phyloP scores from a whole-genome alignment of 2,888 invertebrate genomes.

The Archips xylosteana region DNA sequence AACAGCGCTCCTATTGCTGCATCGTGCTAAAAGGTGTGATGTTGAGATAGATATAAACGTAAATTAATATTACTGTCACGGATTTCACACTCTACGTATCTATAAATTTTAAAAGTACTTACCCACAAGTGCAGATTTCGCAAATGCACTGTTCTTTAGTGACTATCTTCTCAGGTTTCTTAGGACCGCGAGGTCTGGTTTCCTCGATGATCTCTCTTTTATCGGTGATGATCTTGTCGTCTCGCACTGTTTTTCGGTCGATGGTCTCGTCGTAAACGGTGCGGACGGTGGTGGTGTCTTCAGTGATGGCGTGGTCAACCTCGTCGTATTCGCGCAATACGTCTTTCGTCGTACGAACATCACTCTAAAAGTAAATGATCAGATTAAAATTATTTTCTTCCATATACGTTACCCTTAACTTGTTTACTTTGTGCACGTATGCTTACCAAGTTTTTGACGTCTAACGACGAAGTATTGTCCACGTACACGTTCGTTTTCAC shows the following conservation, averaged over 20 bases:
- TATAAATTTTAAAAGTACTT: conserved; percentile 70
- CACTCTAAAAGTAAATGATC: conserved; percentile 66
- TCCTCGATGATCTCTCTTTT: conserved; percentile 73
- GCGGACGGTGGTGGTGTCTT: conserved; percentile 76
- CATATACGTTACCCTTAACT: neutral
- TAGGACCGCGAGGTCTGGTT: conserved; percentile 75
- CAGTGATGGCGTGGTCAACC: conserved; percentile 81
- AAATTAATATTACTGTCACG: neutral
- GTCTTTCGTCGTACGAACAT: conserved; percentile 81
- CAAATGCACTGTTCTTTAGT: conserved; percentile 94
- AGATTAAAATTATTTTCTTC: neutral
- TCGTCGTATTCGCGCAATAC: conserved; percentile 79
- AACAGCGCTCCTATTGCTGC: conserved; percentile 20
- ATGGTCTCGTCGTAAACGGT: conserved; percentile 78
- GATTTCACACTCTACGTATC: neutral
- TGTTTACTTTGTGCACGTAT: neutral
- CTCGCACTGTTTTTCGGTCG: conserved; percentile 78
- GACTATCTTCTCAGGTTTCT: conserved; percentile 71
- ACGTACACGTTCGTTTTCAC: conserved; percentile 81
- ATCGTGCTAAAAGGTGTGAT: conserved; percentile 23
- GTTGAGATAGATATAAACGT: neutral
- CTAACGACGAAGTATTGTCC: conserved; percentile 78
- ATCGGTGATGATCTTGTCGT: conserved; percentile 73
- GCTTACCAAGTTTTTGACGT: conserved; percentile 84
- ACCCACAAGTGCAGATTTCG: conserved; percentile 97